These are phyloP conservation scores for Phoenoteleia sp. DNA, from an alignment of 2,888 invertebrate genomes.

Conservation along the genomic window DNA sequence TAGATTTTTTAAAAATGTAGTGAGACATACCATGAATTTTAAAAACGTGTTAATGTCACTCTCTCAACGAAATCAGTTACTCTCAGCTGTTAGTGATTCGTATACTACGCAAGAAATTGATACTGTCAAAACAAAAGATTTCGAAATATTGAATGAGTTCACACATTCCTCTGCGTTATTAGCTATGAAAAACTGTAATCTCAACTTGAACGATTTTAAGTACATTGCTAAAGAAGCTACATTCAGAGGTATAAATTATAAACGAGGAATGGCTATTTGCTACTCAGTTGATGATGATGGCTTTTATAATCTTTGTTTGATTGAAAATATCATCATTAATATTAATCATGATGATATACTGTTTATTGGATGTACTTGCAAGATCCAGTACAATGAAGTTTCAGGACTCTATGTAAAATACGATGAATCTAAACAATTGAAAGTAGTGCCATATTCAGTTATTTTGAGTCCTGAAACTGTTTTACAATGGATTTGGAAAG, in stretches of 20 bases:
- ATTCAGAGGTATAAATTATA: slow-evolving; percentile 12
- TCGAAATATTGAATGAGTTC: slow-evolving; percentile 4
- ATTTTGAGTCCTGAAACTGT: slow-evolving; percentile 36
- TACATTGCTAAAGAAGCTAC: slow-evolving; percentile 20
- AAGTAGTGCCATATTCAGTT: slow-evolving; percentile 26
- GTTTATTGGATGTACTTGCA: slow-evolving; percentile 39
- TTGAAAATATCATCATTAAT: slow-evolving; percentile 11
- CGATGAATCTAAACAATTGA: slow-evolving; percentile 8
- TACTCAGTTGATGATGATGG: slow-evolving; percentile 12
- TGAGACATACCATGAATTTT: slow-evolving; percentile 69
- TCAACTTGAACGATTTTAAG: slow-evolving; percentile 7
- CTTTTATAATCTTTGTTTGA: slow-evolving; percentile 34
- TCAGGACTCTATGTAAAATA: slow-evolving; percentile 29
- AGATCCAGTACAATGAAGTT: slow-evolving; percentile 35
- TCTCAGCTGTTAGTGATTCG: slow-evolving; percentile 13
- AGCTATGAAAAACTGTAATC: slow-evolving; percentile 2
- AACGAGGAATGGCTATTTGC: slow-evolving; percentile 23
- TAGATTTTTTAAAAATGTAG: slow-evolving; percentile 71
- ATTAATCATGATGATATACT: slow-evolving; percentile 6
- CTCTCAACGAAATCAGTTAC: slow-evolving; percentile 50
- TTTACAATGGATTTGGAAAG: slow-evolving; percentile 25
- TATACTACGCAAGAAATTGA: slow-evolving; percentile 37
- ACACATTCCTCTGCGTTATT: slow-evolving; percentile 27
- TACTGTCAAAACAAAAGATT: slow-evolving; percentile 4
- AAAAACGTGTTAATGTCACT: slow-evolving; percentile 66